Conservation (phyloP, 2,113 vertebrate species). For the Siphamia tubifer region DNA sequence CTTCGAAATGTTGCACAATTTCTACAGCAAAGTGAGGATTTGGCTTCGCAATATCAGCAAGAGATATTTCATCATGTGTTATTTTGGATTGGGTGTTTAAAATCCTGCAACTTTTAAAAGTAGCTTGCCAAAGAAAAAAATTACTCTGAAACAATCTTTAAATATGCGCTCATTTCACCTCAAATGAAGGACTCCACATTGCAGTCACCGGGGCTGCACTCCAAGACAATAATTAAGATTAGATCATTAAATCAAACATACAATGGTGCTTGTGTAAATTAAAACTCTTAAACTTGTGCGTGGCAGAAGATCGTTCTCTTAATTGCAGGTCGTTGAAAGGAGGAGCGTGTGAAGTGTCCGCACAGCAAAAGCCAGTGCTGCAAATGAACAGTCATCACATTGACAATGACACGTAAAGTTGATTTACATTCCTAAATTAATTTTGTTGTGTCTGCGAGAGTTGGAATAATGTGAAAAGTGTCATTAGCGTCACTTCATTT, state of each 20-base stretch:
- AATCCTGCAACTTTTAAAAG: slow-evolving; percentile 40
- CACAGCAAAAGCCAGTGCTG: slow-evolving; percentile 19
- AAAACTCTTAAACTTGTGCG: slow-evolving; percentile 52
- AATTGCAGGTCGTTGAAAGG: slow-evolving; percentile 46
- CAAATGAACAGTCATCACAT: slow-evolving; percentile 25
- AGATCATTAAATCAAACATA: slow-evolving; percentile 59
- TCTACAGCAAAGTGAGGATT: slow-evolving; percentile 34
- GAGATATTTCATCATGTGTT: slow-evolving; percentile 51
- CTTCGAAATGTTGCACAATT: slow-evolving; percentile 52
- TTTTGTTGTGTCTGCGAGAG: too few species aligned
- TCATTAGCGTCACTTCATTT: too few species aligned
- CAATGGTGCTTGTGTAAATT: slow-evolving; percentile 56
- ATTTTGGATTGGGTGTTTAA: slow-evolving; percentile 36
- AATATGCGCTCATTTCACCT: slow-evolving; percentile 40
- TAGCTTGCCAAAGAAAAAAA: slow-evolving; percentile 19
- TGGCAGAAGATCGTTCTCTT: slow-evolving; percentile 45
- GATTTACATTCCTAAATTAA: slow-evolving; percentile 36
- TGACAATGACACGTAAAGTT: slow-evolving; percentile 29
- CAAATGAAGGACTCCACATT: slow-evolving; percentile 44
- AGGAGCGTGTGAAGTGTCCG: slow-evolving; percentile 13
- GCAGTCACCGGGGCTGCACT: slow-evolving; percentile 38
- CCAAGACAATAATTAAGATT: slow-evolving; percentile 59
- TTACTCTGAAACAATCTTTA: slow-evolving; percentile 9
- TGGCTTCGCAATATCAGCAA: slow-evolving; percentile 39
- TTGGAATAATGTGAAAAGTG: too few species aligned